Conservation (phyloP, 2,113 vertebrate genomes). For the Cephalophus harveyi region DNA sequence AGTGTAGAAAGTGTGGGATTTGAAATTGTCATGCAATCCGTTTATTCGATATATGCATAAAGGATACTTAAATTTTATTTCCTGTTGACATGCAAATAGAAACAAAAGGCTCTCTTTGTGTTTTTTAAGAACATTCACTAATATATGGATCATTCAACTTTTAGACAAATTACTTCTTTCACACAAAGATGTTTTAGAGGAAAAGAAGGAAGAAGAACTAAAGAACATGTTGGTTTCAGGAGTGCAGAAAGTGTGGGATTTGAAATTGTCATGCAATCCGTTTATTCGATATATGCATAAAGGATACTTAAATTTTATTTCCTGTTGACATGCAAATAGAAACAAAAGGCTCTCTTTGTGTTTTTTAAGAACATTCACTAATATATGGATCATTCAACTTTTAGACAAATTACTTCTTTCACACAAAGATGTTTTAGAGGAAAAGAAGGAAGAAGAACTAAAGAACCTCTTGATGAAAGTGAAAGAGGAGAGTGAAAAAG, state of each 20-base stretch:
- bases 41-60: background rate
- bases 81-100: background rate
- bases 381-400: background rate
- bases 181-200: background rate
- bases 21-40: background rate
- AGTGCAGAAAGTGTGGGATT: background rate
- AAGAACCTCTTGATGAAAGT: background rate
- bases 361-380: background rate
- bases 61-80: background rate
- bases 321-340: background rate
- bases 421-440: background rate
- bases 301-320: background rate
- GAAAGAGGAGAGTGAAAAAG: background rate
- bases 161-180: background rate
- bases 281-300: background rate
- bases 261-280: background rate
- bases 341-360: background rate
- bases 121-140: background rate
- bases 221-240: too few relatives aligned
- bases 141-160: background rate
- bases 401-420: background rate
- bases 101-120: background rate
- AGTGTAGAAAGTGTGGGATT: background rate
- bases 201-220: background rate
- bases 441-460: background rate